Conservation (phyloP, 2,113 vertebrate species). For the Ptilonorhynchus violaceus region DNA sequence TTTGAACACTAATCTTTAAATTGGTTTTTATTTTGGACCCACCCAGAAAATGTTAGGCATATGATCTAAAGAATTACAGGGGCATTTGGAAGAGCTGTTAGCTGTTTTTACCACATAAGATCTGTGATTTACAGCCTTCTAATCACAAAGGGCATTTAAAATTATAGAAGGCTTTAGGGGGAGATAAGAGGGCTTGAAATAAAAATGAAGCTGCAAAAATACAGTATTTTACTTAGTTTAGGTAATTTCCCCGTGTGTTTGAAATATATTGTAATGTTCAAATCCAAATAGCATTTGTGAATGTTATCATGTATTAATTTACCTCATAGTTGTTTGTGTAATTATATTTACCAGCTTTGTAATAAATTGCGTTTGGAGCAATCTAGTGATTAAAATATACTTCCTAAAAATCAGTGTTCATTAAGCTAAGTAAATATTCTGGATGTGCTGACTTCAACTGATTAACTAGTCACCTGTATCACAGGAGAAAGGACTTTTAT, state of each 20-base stretch:
- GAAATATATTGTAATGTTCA: not conserved
- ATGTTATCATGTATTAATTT: conserved; percentile 24
- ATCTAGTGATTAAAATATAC: not conserved
- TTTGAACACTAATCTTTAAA: not conserved
- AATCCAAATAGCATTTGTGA: conserved; percentile 49
- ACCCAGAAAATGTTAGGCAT: not conserved
- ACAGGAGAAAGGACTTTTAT: not conserved
- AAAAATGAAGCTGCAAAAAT: conserved; percentile 6
- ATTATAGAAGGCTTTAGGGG: not conserved
- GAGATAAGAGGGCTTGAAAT: not conserved
- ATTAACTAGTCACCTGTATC: not conserved
- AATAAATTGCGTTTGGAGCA: conserved; percentile 8
- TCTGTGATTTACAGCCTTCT: not conserved
- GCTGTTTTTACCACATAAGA: not conserved
- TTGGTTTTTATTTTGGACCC: not conserved
- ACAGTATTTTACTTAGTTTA: not conserved
- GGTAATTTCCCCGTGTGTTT: not conserved
- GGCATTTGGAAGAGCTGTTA: not conserved
- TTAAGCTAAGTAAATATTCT: not conserved
- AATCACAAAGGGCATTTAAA: not conserved
- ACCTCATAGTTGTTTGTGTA: conserved; percentile 43
- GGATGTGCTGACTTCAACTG: not conserved
- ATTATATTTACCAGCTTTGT: conserved; percentile 56
- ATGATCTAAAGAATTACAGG: not conserved
- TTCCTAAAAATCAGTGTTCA: not conserved